phyloP scores from a whole-genome alignment of 1,140 invertebrate genomes.

The Drosophila cardini region DNA sequence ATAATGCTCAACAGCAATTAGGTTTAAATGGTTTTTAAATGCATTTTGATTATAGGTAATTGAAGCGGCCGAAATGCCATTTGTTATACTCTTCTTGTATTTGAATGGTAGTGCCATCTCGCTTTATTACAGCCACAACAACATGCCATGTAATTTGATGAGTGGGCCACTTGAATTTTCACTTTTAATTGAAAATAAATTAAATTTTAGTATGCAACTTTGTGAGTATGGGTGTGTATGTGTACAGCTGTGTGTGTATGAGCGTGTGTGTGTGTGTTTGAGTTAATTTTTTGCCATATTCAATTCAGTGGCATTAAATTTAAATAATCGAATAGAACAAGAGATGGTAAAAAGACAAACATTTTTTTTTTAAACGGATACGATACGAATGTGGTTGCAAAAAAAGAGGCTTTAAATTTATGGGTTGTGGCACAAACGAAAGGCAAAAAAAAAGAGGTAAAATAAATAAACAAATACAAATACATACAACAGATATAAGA shows the following conservation, averaged over 20 bases:
- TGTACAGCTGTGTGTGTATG: neutral
- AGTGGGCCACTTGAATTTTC: slow-evolving; percentile 35
- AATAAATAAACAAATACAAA: slow-evolving; percentile 6
- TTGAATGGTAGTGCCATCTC: slow-evolving; percentile 41
- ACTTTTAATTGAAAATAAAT: slow-evolving; percentile 72
- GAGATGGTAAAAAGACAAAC: slow-evolving; percentile 6
- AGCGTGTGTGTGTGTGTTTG: slow-evolving; percentile 27
- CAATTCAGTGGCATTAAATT: slow-evolving; percentile 71
- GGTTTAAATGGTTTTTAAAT: slow-evolving; percentile 78
- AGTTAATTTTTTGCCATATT: slow-evolving; percentile 64
- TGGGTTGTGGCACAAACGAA: slow-evolving; percentile 54
- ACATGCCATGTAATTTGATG: slow-evolving; percentile 19
- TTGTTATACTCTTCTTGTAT: slow-evolving; percentile 44
- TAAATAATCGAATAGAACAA: slow-evolving; percentile 49
- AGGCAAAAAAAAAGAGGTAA: slow-evolving; percentile 13
- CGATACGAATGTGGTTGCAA: slow-evolving; percentile 4
- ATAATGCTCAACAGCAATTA: slow-evolving; percentile 53
- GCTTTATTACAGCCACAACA: slow-evolving; percentile 28
- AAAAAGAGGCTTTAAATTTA: slow-evolving; percentile 48
- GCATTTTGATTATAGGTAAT: slow-evolving; percentile 79
- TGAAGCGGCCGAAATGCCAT: slow-evolving; percentile 59
- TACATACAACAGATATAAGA: no score
- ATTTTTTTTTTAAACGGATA: neutral
- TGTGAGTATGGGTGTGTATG: slow-evolving; percentile 4
- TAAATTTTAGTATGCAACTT: slow-evolving; percentile 55